Evolutionary conservation across 2,797 vertebrate genomes (phyloP).

Genomic region (Arnoldichthys spilopterus): DNA sequence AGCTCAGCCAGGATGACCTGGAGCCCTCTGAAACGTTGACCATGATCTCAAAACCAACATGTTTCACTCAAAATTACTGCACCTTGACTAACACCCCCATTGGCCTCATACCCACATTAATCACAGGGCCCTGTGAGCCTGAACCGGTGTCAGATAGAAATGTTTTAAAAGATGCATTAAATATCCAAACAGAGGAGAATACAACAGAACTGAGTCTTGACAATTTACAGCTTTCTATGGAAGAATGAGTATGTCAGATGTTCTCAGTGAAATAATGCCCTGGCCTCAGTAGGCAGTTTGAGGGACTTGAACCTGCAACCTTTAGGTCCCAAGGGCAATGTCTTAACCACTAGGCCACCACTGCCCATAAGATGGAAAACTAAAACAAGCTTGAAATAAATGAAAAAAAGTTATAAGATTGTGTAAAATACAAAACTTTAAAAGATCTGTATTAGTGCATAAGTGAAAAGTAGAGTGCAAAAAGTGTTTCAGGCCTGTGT

Average conservation of each 20-base stretch:
- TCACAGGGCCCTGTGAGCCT: background rate
- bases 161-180: background rate
- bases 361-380: too few species aligned
- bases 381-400: too few species aligned
- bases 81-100: slow-evolving; percentile 42
- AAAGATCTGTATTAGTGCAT: too few species aligned
- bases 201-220: slow-evolving; percentile 33
- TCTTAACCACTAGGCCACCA: too few species aligned
- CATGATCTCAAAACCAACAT: background rate
- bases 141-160: background rate
- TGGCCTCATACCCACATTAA: slow-evolving; percentile 48
- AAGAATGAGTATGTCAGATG: background rate
- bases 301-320: too few species aligned
- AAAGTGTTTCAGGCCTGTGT: too few species aligned
- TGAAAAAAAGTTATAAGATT: too few species aligned
- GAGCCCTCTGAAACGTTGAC: background rate
- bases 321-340: too few species aligned
- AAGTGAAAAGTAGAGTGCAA: too few species aligned
- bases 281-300: too few species aligned
- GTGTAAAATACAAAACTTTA: too few species aligned
- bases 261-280: background rate
- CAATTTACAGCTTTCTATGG: slow-evolving; percentile 30
- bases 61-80: slow-evolving; percentile 55
- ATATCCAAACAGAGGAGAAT: background rate
- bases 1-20: slow-evolving; percentile 24